Percentiles rank a stretch among this genome's conserved stretches.
These are phyloP conservation scores for Terrapene triunguis DNA, from an alignment of 2,113 vertebrate species.

Conservation along the genomic window DNA sequence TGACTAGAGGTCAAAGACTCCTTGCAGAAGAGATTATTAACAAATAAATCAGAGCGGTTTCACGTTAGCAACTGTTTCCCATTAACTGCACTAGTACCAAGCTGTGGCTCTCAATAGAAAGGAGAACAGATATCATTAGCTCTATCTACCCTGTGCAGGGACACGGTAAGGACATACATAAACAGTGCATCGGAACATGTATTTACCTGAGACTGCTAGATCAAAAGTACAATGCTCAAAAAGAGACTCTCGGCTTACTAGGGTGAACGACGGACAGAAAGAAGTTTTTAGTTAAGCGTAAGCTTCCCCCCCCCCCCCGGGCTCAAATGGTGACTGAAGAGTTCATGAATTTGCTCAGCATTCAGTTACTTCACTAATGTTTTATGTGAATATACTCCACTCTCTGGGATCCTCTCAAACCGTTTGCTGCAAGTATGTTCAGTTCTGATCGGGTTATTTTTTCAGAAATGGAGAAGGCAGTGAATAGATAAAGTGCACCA, in stretches of 20 bases:
- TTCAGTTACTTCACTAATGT: neutral
- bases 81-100: neutral
- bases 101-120: neutral
- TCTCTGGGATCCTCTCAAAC: neutral
- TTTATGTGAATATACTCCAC: neutral
- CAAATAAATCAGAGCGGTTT: constrained; percentile 7
- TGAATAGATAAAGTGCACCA: neutral
- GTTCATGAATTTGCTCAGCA: neutral
- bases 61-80: neutral
- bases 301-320: neutral
- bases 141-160: neutral
- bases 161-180: neutral
- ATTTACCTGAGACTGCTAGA: neutral
- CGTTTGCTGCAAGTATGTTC: neutral
- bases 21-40: neutral
- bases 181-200: neutral
- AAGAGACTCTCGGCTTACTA: neutral
- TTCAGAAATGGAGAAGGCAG: rapidly evolving
- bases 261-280: neutral
- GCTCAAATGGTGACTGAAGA: neutral
- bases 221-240: rapidly evolving
- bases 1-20: constrained; percentile 5
- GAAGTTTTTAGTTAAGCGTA: neutral
- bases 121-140: neutral
- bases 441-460: neutral